Evolutionary conservation across 2,113 vertebrate genomes (phyloP), one percentile per base, ranked within the genome.

Genomic region (Catagonus wagneri): DNA sequence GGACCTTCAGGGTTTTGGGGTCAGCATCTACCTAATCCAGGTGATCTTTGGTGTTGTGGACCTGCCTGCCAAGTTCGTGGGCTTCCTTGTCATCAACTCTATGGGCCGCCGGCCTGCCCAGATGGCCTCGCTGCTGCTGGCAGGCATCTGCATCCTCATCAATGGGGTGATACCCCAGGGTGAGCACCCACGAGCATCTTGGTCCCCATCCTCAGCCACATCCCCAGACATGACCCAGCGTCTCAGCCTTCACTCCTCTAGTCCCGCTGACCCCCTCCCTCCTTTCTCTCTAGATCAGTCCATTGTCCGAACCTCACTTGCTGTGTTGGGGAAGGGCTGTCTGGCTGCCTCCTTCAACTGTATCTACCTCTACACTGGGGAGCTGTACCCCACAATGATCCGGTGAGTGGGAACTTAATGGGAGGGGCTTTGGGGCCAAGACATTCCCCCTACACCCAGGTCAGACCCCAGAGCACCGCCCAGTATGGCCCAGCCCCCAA

Each of bases 1-100:
- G 99, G 99, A 99, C 87, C 98, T 99, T 78, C 99, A 99, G 96
- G 99, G 99, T 97, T 99, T 99, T 0, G 99, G 99, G 1, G 99
- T 99, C 91, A 99, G 98, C 98, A 99, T 99, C 95, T 99, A 99
- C 98, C 98, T 99, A 72, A 99, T 99, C 91, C 99, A 99, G 98
- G 96, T 99, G 78, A 99, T 99, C 93, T 99, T 99, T 0, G 99
- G 99, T 0, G 99, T 98, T 0, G 99, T 99, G 1, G 99, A 99
- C 93, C 86, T 99, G 97, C 99, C 99, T 0, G 99, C 99, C 97
- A 99, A 99, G 72, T 34, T 99, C 7, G 4, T 99, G 19, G 97
- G 98, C 95, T 98, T 99, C 58, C 56, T 98, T 6, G 97, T 98
- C 95, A 97, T 99, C 92, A 99, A 98, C 97, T 98, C 97, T 93